Percentiles rank a stretch among this genome's conserved stretches.
These are phyloP conservation scores for Clinocottus analis DNA, from an alignment of 2,113 vertebrate genomes.

Conservation along the genomic window DNA sequence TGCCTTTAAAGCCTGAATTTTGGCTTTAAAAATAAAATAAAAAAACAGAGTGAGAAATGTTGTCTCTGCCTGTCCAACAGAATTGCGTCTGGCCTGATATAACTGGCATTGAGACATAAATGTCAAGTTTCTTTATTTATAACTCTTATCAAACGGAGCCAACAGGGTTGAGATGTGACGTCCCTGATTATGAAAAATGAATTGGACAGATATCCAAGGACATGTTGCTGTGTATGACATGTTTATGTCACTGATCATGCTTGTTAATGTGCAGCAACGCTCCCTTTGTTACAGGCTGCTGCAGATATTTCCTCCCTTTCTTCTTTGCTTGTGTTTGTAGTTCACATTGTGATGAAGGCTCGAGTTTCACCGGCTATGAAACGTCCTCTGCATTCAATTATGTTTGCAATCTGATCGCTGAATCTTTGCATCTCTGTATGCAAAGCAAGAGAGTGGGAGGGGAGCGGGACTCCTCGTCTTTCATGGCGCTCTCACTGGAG, in stretches of 20 bases:
- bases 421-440: neutral
- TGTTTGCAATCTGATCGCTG: constrained; percentile 7
- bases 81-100: neutral
- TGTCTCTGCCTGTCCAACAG: neutral
- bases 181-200: constrained; percentile 1
- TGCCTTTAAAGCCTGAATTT: constrained; percentile 26
- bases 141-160: neutral
- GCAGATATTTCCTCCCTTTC: neutral
- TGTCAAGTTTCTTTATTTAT: neutral
- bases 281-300: neutral
- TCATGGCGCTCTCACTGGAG: neutral
- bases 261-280: neutral
- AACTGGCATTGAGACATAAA: constrained; percentile 24
- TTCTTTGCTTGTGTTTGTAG: neutral
- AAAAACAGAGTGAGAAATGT: constrained; percentile 1
- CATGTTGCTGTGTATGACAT: neutral
- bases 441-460: neutral
- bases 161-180: neutral
- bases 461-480: neutral
- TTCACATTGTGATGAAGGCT: neutral
- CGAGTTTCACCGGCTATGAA: neutral
- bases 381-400: neutral
- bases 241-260: neutral
- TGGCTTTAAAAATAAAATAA: too few relatives aligned
- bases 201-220: neutral